A percentile compares a stretch with the other conserved stretches of the same genome.
These are phyloP conservation scores for Prenolepis imparis DNA, from an alignment of 2,888 invertebrate genomes.

Conservation along the genomic window DNA sequence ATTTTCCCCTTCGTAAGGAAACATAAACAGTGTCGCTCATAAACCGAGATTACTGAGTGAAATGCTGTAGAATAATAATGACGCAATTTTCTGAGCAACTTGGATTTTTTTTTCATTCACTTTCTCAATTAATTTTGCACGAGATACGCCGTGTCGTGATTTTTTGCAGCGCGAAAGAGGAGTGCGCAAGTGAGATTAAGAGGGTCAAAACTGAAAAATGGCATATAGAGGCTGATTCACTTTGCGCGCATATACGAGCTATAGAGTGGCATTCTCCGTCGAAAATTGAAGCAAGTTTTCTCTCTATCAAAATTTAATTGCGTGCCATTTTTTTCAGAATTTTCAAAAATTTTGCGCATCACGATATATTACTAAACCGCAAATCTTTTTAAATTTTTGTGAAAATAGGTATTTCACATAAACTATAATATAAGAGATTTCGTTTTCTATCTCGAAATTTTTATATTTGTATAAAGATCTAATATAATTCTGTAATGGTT, in stretches of 20 bases:
- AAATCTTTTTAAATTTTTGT: background rate
- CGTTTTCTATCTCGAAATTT: background rate
- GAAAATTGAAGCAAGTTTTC: slow-evolving; percentile 44
- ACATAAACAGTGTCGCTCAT: background rate
- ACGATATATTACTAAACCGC: background rate
- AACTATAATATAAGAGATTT: background rate
- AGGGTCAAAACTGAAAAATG: slow-evolving; percentile 40
- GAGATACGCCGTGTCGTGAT: slow-evolving; percentile 1
- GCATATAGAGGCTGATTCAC: slow-evolving; percentile 49
- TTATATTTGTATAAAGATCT: background rate
- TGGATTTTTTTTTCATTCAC: background rate
- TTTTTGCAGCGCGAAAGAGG: slow-evolving; percentile 14
- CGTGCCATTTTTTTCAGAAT: slow-evolving; percentile 13
- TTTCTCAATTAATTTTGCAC: slow-evolving; percentile 8
- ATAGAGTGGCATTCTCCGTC: slow-evolving; percentile 23
- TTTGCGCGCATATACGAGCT: slow-evolving; percentile 29
- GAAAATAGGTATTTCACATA: background rate
- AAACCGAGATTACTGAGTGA: background rate
- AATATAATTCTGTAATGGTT: background rate
- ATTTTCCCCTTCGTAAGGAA: background rate
- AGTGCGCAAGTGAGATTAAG: slow-evolving; percentile 37
- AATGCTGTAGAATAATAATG: slow-evolving; percentile 8
- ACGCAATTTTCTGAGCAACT: background rate
- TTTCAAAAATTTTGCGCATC: slow-evolving; percentile 12
- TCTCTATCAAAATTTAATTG: slow-evolving; percentile 33